phyloP scores from a whole-genome alignment of 2,888 invertebrate genomes.

The Nephrotoma guestfalica region DNA sequence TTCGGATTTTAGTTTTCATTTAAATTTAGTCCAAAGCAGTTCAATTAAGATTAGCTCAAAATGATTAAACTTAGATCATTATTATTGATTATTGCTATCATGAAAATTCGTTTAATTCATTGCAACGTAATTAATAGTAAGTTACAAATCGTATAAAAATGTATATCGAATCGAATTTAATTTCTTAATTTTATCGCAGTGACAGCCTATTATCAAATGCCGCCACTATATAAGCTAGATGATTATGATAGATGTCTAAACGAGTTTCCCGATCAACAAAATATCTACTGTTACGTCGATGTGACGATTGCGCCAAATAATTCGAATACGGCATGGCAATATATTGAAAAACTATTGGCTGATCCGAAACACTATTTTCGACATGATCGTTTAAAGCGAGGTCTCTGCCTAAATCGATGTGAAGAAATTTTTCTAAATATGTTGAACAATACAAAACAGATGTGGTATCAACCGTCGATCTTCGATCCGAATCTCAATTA shows the following conservation, averaged over 20 bases:
- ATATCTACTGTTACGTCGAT: constrained; percentile 1
- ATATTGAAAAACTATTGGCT: constrained; percentile 8
- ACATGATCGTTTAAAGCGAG: constrained; percentile 9
- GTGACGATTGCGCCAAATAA: background rate
- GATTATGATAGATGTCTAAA: constrained; percentile 28
- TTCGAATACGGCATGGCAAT: background rate
- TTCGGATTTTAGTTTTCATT: background rate
- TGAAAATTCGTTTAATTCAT: background rate
- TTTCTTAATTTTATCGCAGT: background rate
- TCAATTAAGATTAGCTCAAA: background rate
- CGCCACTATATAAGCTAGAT: constrained; percentile 24
- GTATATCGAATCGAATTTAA: background rate
- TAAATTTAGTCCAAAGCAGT: background rate
- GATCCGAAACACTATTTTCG: constrained; percentile 7
- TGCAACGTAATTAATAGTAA: background rate
- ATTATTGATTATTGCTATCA: background rate
- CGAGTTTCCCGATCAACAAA: constrained; percentile 22
- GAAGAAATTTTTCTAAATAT: background rate
- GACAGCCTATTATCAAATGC: constrained; percentile 27
- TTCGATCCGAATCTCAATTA: background rate
- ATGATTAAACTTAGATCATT: background rate
- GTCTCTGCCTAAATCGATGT: constrained; percentile 9
- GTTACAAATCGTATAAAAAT: background rate
- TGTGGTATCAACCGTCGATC: background rate
- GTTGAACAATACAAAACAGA: background rate